Conservation (phyloP, 2,888 invertebrate genomes). For the Hypsopygia costalis region DNA sequence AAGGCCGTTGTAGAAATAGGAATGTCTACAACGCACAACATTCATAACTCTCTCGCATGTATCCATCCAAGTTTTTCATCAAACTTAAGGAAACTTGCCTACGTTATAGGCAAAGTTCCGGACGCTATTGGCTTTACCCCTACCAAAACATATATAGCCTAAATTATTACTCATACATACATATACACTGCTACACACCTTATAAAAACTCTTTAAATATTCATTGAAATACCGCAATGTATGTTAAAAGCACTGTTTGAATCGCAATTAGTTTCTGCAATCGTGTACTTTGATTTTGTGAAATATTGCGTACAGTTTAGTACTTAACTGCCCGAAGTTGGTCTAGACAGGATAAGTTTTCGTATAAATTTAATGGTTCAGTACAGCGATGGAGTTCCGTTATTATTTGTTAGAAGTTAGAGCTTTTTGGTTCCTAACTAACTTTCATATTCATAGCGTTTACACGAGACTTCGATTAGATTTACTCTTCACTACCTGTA, state of each 20-base stretch:
- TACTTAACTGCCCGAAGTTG: constrained; percentile 32
- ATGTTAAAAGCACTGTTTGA: too few relatives aligned
- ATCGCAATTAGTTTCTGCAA: constrained; percentile 3
- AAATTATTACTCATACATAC: not conserved
- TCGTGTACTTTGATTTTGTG: constrained; percentile 13
- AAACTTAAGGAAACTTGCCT: constrained; percentile 4
- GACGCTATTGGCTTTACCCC: constrained; percentile 1
- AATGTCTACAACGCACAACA: too few relatives aligned
- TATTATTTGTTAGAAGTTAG: constrained; percentile 24
- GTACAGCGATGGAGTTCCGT: constrained; percentile 19
- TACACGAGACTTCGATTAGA: too few relatives aligned
- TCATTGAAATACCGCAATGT: too few relatives aligned
- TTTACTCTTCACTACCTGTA: too few relatives aligned
- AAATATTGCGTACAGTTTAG: constrained; percentile 27
- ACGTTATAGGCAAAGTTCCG: constrained; percentile 6
- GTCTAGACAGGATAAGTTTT: constrained; percentile 38
- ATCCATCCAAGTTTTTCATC: constrained; percentile 6
- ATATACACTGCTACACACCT: not conserved
- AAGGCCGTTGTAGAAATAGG: too few relatives aligned
- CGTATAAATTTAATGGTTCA: constrained; percentile 48
- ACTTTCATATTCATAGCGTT: too few relatives aligned
- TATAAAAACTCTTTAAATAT: not conserved
- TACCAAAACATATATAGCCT: not conserved
- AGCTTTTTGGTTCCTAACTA: not conserved
- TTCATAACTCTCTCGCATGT: not conserved